Base-by-base conservation (phyloP, 2,888 invertebrate species). In the Mythimna pallens region DNA sequence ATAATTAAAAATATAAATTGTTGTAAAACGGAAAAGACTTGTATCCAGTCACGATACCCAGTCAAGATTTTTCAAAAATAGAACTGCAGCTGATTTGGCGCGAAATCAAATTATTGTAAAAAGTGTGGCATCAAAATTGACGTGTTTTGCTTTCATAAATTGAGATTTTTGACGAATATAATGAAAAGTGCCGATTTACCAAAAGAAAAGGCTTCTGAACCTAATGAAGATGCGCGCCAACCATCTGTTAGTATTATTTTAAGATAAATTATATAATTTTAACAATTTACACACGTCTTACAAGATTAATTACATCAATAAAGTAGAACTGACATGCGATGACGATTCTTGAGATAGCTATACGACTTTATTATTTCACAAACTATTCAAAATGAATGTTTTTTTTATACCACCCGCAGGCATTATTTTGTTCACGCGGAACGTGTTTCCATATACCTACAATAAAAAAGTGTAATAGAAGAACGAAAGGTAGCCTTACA, bases 211-310 rank as follows among this genome's bases (percentile, higher is more conserved):
- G 95, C 95, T 55, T 84, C 84, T 62, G 93, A 94, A 85, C 95
- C 95, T 8, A 68, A 83, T 65, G 95, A 95, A 90, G 91, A 89
- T 84, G 96, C 95, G 62, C 85, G 76, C 65, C 93, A 94, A 78
- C 92, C 92, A 52, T 65, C 34, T 50, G 87, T 85, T 73, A 62
- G 75, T 61, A 73, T 65, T 64, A 3, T 50, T 63, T 34, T 47
- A 17, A n/a, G 25, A 6, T 69, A 62, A 30, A 25, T 3, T 70
- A 8, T 3, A 25, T 34, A 47, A 2, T 40, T 40, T 14, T 25
- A 17, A 36, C 36, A 67, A n/a, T 54, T 30, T 52, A 52, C 40
- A 40, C n/a, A 14, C 25, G 7, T 25, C 25, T n/a, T 0, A 25
- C 22, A 70, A 36, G 34, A 5, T 14, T 20, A 3, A 43, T 47